These are phyloP conservation scores for Cygnus atratus DNA, from an alignment of 2,113 vertebrate species.

Conservation along the genomic window DNA sequence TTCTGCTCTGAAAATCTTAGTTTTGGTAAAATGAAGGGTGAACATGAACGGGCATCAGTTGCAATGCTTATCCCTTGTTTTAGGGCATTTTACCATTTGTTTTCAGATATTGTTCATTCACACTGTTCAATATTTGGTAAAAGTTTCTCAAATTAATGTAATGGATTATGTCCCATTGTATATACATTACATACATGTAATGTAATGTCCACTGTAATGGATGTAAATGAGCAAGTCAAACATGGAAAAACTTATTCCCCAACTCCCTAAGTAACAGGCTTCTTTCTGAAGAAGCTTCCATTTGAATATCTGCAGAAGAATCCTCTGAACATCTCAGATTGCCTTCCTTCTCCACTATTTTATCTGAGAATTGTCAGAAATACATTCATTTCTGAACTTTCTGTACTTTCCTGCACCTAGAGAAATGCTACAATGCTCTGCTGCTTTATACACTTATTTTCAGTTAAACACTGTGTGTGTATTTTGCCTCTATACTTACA, in stretches of 20 bases:
- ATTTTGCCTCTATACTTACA: neutral
- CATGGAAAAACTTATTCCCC: neutral
- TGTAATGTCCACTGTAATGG: neutral
- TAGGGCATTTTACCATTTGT: neutral
- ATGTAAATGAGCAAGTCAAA: neutral
- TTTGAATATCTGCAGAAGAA: neutral
- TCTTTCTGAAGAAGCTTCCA: neutral
- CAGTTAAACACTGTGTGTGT: neutral
- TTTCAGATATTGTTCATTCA: neutral
- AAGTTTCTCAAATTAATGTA: neutral
- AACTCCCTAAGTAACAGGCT: neutral
- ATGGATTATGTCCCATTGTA: no score
- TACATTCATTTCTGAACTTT: neutral
- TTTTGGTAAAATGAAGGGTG: neutral
- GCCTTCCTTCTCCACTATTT: neutral
- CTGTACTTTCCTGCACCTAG: neutral
- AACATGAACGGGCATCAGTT: neutral
- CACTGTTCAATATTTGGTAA: neutral
- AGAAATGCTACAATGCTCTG: neutral
- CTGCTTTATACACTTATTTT: no score
- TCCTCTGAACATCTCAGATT: neutral
- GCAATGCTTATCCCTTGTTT: neutral
- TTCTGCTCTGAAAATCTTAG: neutral
- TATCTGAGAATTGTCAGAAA: neutral
- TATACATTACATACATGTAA: no score